Percentiles rank a stretch among this genome's conserved stretches.
phyloP scores from a whole-genome alignment of 2,888 invertebrate genomes.

The Zaprionus obscuricornis region DNA sequence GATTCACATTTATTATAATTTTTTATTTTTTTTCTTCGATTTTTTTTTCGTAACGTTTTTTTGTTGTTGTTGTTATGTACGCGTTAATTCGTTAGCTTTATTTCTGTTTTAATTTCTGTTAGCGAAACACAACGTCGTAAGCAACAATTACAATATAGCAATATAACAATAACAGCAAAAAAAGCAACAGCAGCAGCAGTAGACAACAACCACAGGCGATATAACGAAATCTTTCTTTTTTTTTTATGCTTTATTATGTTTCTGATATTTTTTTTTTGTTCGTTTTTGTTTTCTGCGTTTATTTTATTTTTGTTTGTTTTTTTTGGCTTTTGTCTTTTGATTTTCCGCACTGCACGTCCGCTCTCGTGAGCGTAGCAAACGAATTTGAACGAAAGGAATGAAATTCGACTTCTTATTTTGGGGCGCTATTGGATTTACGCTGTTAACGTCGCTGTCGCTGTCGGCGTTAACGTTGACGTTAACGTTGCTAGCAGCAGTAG shows the following conservation, averaged over 20 bases:
- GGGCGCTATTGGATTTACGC: slow-evolving; percentile 76
- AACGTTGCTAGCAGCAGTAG: neutral
- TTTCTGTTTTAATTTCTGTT: slow-evolving; percentile 35
- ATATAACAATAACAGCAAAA: slow-evolving; percentile 28
- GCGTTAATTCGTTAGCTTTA: slow-evolving; percentile 28
- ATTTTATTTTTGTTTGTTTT: no score
- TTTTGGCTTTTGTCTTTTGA: slow-evolving; percentile 44
- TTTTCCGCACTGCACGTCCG: slow-evolving; percentile 81
- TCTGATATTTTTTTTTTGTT: slow-evolving; percentile 38
- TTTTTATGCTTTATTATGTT: slow-evolving; percentile 33
- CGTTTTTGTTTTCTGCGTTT: no score
- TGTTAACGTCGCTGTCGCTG: slow-evolving; percentile 51
- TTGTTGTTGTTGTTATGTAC: slow-evolving; percentile 36
- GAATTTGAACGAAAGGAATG: slow-evolving; percentile 79
- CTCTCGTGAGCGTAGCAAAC: slow-evolving; percentile 82
- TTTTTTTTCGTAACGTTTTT: slow-evolving; percentile 33
- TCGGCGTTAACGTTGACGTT: slow-evolving; percentile 1
- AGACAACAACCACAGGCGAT: no score
- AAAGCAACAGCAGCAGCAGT: no score
- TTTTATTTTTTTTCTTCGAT: slow-evolving; percentile 23
- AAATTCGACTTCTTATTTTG: slow-evolving; percentile 79
- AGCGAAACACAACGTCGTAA: slow-evolving; percentile 27
- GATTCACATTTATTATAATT: slow-evolving; percentile 8
- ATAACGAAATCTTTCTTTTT: slow-evolving; percentile 18
- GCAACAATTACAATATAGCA: slow-evolving; percentile 46